Evolutionary conservation across 2,113 vertebrate genomes (phyloP).

Genomic region (Astur gentilis): DNA sequence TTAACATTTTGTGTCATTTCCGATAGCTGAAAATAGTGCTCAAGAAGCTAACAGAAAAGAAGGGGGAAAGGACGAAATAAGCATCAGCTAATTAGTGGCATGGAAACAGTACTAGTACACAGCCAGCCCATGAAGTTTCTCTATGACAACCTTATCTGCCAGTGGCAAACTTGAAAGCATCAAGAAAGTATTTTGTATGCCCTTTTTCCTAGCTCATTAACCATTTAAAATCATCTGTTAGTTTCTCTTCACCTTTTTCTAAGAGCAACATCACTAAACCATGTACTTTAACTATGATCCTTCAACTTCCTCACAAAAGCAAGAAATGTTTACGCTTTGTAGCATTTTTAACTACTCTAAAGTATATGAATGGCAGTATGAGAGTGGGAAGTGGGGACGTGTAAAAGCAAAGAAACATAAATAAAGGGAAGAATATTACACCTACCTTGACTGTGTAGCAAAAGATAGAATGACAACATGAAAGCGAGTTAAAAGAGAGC

Average conservation of each 20-base stretch:
- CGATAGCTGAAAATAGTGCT: slow-evolving; percentile 9
- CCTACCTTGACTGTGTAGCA: neutral
- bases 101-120: neutral
- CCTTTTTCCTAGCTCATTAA: neutral
- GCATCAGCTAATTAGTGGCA: neutral
- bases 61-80: neutral
- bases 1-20: slow-evolving; percentile 12
- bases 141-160: neutral
- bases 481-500: neutral
- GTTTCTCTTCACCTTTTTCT: neutral
- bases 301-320: neutral
- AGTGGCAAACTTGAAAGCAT: neutral
- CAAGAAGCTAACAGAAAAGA: neutral
- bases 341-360: neutral
- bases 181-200: neutral
- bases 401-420: neutral
- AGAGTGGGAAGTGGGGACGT: neutral
- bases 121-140: neutral
- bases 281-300: neutral
- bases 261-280: neutral
- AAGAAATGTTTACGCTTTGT: neutral
- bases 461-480: accelerated
- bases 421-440: neutral
- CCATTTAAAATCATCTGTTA: neutral
- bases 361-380: accelerated